Percentiles rank a stretch among this genome's conserved stretches.
Conservation (phyloP, 2,888 invertebrate species). For the Lasioglossum malachurum region DNA sequence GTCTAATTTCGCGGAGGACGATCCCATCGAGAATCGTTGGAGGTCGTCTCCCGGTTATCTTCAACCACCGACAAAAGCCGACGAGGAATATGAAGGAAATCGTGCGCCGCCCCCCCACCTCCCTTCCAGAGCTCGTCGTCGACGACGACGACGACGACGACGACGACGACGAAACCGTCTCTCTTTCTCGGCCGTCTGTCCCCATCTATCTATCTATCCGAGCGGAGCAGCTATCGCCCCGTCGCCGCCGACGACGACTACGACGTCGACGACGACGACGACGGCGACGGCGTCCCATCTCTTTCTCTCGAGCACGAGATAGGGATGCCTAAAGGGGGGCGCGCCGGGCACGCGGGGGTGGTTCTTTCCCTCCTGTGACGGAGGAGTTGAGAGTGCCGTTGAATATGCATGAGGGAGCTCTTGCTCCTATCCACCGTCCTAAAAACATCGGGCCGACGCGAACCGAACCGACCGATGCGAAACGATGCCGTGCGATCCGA, state of each 20-base stretch:
- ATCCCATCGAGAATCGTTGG: conserved; percentile 51
- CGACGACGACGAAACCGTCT: conserved; percentile 18
- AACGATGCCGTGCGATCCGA: conserved; percentile 61
- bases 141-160: conserved; percentile 20
- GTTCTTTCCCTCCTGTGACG: conserved; percentile 85
- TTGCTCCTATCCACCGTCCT: conserved; percentile 84
- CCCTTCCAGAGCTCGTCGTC: not conserved
- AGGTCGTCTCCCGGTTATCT: conserved; percentile 65
- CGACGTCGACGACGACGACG: not conserved
- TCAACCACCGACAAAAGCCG: conserved; percentile 67
- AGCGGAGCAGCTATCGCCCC: conserved; percentile 63
- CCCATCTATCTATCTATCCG: conserved; percentile 62
- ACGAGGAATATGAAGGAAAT: conserved; percentile 75
- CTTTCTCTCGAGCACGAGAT: conserved; percentile 78
- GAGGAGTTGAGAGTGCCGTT: conserved; percentile 85
- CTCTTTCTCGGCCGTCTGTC: conserved; percentile 36
- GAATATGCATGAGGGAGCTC: conserved; percentile 84
- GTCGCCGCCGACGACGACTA: conserved; percentile 45
- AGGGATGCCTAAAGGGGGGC: conserved; percentile 76
- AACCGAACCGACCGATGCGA: conserved; percentile 69
- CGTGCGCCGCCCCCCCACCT: conserved; percentile 73
- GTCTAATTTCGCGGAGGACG: conserved; percentile 42
- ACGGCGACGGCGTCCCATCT: conserved; percentile 55
- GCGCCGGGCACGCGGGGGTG: conserved; percentile 76
- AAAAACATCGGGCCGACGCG: conserved; percentile 82